Evolutionary conservation across 2,797 vertebrate species (phyloP).

Genomic region (Pyrrhura leucotis): DNA sequence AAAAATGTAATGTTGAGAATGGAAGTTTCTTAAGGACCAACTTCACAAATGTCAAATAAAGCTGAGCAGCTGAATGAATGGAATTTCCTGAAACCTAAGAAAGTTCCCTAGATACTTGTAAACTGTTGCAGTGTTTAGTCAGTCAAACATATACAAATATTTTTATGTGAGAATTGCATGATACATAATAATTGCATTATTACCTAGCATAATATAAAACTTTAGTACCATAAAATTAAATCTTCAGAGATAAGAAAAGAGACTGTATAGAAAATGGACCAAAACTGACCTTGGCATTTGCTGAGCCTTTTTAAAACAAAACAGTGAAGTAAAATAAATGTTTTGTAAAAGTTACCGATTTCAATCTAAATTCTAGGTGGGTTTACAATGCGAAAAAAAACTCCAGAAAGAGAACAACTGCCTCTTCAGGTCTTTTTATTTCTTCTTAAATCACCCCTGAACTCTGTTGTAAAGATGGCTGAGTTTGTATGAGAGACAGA

Average conservation of each 20-base stretch:
- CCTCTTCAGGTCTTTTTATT: background rate
- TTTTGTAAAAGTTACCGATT: background rate
- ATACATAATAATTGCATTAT: background rate
- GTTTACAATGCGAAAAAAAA: background rate
- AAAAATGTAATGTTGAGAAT: background rate
- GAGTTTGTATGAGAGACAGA: background rate
- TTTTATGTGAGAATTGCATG: background rate
- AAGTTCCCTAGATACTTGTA: background rate
- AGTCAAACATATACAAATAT: background rate
- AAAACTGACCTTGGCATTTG: background rate
- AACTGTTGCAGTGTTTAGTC: background rate
- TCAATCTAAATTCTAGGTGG: background rate
- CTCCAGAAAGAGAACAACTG: background rate
- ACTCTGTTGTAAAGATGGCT: background rate
- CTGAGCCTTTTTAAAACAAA: background rate
- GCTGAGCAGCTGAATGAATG: background rate
- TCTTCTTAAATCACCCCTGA: background rate
- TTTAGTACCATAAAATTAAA: background rate
- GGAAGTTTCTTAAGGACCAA: background rate
- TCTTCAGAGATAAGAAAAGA: background rate
- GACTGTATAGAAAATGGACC: background rate
- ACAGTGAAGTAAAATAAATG: background rate
- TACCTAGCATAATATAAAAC: background rate
- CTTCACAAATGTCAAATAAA: background rate
- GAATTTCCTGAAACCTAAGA: background rate